Evolutionary conservation across 92 coral and sea anemone species (phyloP).

Genomic region (Palythoa heliodiscus): DNA sequence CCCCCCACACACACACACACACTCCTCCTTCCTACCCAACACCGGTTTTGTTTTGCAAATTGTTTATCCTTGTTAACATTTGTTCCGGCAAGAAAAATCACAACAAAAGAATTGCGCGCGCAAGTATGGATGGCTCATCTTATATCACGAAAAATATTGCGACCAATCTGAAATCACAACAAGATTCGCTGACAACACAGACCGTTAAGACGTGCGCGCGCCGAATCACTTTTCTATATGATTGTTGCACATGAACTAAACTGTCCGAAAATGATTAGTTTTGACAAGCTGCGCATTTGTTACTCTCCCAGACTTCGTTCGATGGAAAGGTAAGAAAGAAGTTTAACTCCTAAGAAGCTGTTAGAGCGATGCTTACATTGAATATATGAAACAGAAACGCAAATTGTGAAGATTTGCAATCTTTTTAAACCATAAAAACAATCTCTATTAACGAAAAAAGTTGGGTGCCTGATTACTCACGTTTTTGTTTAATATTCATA

Average conservation of each 20-base stretch:
- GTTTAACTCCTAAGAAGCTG: not conserved
- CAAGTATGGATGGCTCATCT: not conserved
- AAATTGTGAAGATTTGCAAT: not conserved
- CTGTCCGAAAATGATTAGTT: not conserved
- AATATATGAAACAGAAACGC: not conserved
- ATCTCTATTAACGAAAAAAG: not conserved
- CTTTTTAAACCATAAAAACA: too few species aligned
- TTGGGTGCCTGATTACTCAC: too few species aligned
- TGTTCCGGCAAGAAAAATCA: too few species aligned
- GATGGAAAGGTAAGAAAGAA: conserved; percentile 4
- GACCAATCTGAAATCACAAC: not conserved
- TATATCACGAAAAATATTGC: not conserved
- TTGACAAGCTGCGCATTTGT: not conserved
- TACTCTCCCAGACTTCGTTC: conserved; percentile 9
- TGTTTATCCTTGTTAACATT: not conserved
- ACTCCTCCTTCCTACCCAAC: too few species aligned
- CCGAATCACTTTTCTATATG: not conserved
- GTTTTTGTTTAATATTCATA: too few species aligned
- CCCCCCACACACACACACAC: too few species aligned
- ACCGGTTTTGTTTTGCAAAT: too few species aligned
- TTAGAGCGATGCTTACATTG: not conserved
- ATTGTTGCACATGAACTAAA: not conserved
- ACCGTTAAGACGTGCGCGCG: conserved; percentile 28
- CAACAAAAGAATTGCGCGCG: not conserved
- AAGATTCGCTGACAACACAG: conserved; percentile 4